Conservation (phyloP, 2,113 vertebrate species). For the Macrotis lagotis region DNA sequence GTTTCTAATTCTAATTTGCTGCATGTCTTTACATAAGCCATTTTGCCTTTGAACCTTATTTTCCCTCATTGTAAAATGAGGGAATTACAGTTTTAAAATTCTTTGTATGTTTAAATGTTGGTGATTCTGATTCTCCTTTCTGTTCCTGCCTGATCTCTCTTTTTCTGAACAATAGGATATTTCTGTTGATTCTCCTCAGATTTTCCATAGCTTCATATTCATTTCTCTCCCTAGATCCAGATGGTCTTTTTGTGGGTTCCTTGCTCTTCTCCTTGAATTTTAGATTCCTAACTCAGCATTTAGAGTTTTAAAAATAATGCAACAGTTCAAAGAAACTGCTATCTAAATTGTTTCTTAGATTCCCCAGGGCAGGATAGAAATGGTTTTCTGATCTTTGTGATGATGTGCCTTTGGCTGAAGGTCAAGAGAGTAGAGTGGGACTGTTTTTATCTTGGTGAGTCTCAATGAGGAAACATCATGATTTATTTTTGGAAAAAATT, state of each 20-base stretch:
- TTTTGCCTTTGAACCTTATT: not conserved
- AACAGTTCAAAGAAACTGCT: conserved; percentile 57
- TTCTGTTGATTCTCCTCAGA: not conserved
- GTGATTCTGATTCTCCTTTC: not conserved
- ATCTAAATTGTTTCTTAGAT: conserved; percentile 50
- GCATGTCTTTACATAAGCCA: not conserved
- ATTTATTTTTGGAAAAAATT: not conserved
- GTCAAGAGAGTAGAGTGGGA: conserved; percentile 4
- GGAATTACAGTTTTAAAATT: not conserved
- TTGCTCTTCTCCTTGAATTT: conserved; percentile 52
- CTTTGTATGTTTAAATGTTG: not conserved
- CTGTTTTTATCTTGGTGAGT: conserved; percentile 22
- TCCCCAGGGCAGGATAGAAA: conserved; percentile 53
- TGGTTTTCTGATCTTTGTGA: conserved; percentile 62
- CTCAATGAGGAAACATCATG: not conserved
- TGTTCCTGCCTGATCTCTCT: not conserved
- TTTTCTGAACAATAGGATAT: not conserved
- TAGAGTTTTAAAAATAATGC: conserved; percentile 55
- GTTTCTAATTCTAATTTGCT: not conserved
- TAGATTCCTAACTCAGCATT: conserved; percentile 65
- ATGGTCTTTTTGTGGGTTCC: conserved; percentile 44
- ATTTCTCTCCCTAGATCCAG: conserved; percentile 54
- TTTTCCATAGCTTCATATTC: conserved; percentile 33
- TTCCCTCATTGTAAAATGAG: not conserved
- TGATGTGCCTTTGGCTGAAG: conserved; percentile 32